Base-by-base conservation (phyloP, 2,113 vertebrate species). In the Pollachius pollachius region DNA sequence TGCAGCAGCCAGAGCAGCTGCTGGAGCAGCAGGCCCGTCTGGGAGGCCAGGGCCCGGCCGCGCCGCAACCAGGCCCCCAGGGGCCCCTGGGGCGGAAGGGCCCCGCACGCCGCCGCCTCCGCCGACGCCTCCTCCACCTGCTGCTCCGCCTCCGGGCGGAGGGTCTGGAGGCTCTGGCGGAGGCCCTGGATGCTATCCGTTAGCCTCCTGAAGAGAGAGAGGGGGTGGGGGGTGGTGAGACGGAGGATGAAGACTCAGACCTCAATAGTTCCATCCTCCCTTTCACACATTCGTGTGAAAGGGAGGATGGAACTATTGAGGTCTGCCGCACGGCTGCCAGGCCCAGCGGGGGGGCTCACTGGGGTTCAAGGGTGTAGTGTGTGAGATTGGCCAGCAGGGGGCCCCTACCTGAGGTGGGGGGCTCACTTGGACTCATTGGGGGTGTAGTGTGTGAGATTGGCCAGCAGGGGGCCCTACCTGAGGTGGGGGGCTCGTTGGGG, bases 1-100 rank as follows among this genome's bases (percentile, higher is more conserved):
- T 95, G 94, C 3, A 96, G 73, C 77, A 98, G 81, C 94, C 94
- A 96, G 37, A 83, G 88, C 15, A 98, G 83, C 83, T 98, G 95
- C 83, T 97, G 91, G 0, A 98, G 88, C 61, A 94, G 79, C 23
- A 92, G 77, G 68, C 87, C 15, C n/a, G 92, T 94, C 81, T 96
- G 96, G 82, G 93, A 91, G 5, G 91, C 87, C 71, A 96, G 87
- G 0, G 81, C 84, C 81, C 93, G 93, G 25, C 94, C 91, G 62
- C 79, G 86, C 68, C 83, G 89, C 0, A 93, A 83, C 96, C 97
- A 98, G 70, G 19, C 58, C 0, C 84, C 87, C 25, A 96, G 27
- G 1, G 89, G 72, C 0, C 81, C 89, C 88, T 99, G 97, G 57
- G 96, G 96, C 0, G 97, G 97, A 61, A 99, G 92, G 48, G 16